Conservation (phyloP, 2,113 vertebrate species). For the Sclerurus mexicanus region DNA sequence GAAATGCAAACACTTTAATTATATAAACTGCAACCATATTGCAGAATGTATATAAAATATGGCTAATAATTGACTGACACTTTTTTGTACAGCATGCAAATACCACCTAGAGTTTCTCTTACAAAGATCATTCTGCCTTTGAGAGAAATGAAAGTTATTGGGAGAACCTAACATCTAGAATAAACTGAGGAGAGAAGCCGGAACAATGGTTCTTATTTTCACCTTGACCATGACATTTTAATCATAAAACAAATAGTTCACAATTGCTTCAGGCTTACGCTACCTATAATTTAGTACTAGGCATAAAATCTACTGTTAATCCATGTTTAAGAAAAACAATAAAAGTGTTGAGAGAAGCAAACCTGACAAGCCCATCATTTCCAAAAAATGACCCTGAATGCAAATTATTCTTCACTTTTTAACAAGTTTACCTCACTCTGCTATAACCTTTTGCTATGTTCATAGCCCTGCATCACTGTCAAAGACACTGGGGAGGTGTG, state of each 20-base stretch:
- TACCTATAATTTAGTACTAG: not conserved
- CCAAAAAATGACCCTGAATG: not conserved
- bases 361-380: not conserved
- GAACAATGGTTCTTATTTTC: not conserved
- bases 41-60: not conserved
- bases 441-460: not conserved
- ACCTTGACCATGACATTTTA: not conserved
- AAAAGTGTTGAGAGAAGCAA: not conserved
- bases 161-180: not conserved
- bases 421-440: not conserved
- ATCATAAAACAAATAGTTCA: not conserved
- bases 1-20: not conserved
- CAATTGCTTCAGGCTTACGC: not conserved
- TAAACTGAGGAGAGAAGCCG: not conserved
- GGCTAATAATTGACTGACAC: not conserved
- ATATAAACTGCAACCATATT: not conserved
- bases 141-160: not conserved
- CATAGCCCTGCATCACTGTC: not conserved
- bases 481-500: not conserved
- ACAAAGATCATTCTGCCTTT: not conserved
- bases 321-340: not conserved
- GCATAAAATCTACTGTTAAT: not conserved
- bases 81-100: not conserved
- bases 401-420: not conserved
- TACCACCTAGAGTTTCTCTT: not conserved